A percentile compares a stretch with the other conserved stretches of the same genome.
Evolutionary conservation across 2,888 invertebrate genomes (phyloP).

Genomic region (Julus scandinavius): DNA sequence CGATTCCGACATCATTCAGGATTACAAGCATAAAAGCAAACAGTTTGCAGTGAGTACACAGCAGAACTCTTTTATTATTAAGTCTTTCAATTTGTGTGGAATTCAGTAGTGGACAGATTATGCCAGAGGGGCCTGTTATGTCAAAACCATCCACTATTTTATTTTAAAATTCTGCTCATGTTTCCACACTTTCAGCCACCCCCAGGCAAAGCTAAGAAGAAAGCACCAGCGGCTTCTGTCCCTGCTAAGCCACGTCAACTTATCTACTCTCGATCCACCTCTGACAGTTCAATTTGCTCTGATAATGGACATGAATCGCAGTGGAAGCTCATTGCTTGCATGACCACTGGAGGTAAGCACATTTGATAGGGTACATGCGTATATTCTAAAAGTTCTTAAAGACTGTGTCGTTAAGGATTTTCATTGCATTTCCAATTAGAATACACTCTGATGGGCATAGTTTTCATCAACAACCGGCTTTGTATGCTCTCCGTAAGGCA

Average conservation of each 20-base stretch:
- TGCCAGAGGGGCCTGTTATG: no score
- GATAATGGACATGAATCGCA: slow-evolving; percentile 68
- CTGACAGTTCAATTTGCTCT: slow-evolving; percentile 59
- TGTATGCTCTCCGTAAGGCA: slow-evolving; percentile 73
- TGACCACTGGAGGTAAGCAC: slow-evolving; percentile 69
- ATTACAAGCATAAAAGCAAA: slow-evolving; percentile 74
- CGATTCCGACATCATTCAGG: slow-evolving; percentile 81
- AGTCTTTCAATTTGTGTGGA: no score
- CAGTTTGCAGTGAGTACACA: slow-evolving; percentile 31
- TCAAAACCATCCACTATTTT: no score
- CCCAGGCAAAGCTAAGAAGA: slow-evolving; percentile 55
- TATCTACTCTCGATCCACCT: slow-evolving; percentile 69
- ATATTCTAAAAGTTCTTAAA: not conserved
- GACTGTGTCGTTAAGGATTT: not conserved
- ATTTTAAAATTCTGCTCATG: not conserved
- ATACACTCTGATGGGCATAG: slow-evolving; percentile 74
- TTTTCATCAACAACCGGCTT: slow-evolving; percentile 73
- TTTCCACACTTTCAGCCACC: slow-evolving; percentile 40
- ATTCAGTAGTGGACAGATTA: no score
- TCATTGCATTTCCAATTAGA: slow-evolving; percentile 63
- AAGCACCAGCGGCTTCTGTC: slow-evolving; percentile 66
- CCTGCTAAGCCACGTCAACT: slow-evolving; percentile 74
- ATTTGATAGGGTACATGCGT: not conserved
- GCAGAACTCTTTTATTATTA: no score
- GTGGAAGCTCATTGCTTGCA: slow-evolving; percentile 73